phyloP scores from a whole-genome alignment of 2,113 vertebrate species.

The Egretta garzetta region DNA sequence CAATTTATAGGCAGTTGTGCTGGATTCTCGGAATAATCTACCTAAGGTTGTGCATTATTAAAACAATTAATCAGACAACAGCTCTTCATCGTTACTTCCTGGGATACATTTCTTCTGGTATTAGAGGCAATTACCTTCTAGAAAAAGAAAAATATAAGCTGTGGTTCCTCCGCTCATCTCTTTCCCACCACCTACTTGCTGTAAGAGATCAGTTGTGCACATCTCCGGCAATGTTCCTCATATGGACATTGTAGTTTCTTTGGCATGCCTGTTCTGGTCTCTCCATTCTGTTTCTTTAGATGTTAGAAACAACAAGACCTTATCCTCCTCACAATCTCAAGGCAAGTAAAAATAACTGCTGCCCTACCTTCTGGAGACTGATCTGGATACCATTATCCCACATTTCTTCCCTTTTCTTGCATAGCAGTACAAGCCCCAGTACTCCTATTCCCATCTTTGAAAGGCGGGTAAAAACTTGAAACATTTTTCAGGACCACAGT shows the following conservation, averaged over 20 bases:
- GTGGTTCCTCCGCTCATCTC: background rate
- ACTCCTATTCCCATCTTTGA: background rate
- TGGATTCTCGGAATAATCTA: background rate
- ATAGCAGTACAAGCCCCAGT: background rate
- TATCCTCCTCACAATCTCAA: background rate
- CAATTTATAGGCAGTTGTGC: background rate
- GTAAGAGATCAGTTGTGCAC: background rate
- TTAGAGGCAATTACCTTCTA: background rate
- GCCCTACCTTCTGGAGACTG: background rate
- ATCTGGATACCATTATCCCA: background rate
- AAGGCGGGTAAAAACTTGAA: background rate
- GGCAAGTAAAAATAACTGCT: background rate
- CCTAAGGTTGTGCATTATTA: background rate
- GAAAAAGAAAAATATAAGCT: background rate
- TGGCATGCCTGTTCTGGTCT: background rate
- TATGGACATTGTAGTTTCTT: background rate
- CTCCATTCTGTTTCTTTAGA: background rate
- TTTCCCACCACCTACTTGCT: background rate
- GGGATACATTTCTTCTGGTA: background rate
- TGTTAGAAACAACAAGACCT: background rate
- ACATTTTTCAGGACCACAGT: background rate
- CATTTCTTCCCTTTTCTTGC: background rate
- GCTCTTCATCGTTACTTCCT: background rate
- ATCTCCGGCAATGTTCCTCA: background rate
- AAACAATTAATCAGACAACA: conserved; percentile 5